Evolutionary conservation across 2,888 invertebrate genomes (phyloP).

Genomic region (Spodoptera littoralis): DNA sequence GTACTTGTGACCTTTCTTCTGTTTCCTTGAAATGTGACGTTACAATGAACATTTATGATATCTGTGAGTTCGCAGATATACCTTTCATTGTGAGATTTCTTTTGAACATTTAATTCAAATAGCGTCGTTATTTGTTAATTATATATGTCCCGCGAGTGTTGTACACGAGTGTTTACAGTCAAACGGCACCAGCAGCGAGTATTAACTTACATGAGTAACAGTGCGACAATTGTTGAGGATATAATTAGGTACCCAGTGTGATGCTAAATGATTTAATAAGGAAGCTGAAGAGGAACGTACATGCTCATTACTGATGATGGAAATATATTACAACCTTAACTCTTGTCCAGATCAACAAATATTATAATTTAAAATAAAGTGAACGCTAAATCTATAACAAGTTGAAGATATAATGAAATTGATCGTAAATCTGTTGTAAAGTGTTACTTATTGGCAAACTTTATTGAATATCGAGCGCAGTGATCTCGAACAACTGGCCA

Average conservation of each 20-base stretch:
- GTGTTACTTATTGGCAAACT: constrained; percentile 26
- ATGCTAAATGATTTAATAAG: no score
- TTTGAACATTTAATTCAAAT: constrained; percentile 21
- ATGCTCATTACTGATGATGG: no score
- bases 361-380: constrained; percentile 5
- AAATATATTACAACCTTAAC: no score
- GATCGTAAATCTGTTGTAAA: constrained; percentile 31
- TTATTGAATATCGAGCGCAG: constrained; percentile 31
- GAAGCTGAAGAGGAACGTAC: no score
- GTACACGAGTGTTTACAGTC: background rate
- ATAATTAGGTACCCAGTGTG: background rate
- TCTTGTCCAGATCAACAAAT: background rate
- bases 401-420: constrained; percentile 24
- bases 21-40: no score
- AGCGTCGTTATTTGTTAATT: constrained; percentile 9
- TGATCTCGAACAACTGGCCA: constrained; percentile 32
- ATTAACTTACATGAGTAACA: constrained; percentile 4
- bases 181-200: constrained; percentile 4
- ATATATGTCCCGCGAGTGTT: constrained; percentile 19
- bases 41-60: no score
- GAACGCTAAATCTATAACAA: constrained; percentile 2
- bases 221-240: background rate
- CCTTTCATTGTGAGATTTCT: background rate
- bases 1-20: no score
- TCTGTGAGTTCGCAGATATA: background rate